These are phyloP conservation scores for Lepidostoma basale DNA, from an alignment of 1,140 invertebrate genomes.

Conservation along the genomic window DNA sequence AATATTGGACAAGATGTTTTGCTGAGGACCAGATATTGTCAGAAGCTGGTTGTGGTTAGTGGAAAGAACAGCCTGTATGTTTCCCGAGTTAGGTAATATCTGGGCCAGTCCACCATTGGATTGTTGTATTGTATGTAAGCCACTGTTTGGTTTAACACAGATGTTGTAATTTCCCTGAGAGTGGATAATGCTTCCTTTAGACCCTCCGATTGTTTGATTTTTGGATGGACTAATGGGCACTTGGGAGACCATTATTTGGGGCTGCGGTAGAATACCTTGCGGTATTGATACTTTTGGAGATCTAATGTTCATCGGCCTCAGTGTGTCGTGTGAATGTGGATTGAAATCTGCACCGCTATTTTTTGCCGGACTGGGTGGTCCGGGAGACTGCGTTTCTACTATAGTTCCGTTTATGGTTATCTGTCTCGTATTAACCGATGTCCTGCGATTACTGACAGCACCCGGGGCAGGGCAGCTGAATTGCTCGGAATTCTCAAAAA, in stretches of 20 bases:
- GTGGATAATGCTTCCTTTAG: conserved; percentile 36
- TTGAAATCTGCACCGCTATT: conserved; percentile 21
- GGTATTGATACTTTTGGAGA: conserved; percentile 33
- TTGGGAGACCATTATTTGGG: conserved; percentile 60
- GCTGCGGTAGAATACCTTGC: conserved; percentile 53
- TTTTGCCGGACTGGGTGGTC: conserved; percentile 47
- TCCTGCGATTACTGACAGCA: conserved; percentile 56
- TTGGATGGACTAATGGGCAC: conserved; percentile 58
- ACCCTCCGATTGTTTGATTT: conserved; percentile 48
- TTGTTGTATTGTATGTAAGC: conserved; percentile 56
- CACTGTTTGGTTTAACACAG: conserved; percentile 58
- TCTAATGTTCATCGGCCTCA: conserved; percentile 31
- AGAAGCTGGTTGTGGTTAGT: conserved; percentile 59
- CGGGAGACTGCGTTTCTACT: conserved; percentile 59
- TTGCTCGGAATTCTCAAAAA: conserved; percentile 54
- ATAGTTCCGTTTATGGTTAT: conserved; percentile 62
- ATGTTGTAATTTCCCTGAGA: conserved; percentile 54
- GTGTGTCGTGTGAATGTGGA: conserved; percentile 10
- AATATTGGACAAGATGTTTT: conserved; percentile 53
- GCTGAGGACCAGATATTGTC: conserved; percentile 57
- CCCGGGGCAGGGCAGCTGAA: conserved; percentile 56
- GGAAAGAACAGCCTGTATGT: conserved; percentile 57
- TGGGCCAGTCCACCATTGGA: conserved; percentile 55
- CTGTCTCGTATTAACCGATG: conserved; percentile 60
- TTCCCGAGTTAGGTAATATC: conserved; percentile 54